Evolutionary conservation across 2,888 invertebrate genomes (phyloP), one percentile per base, ranked within the genome.

Genomic region (Drosophila multiciliata): DNA sequence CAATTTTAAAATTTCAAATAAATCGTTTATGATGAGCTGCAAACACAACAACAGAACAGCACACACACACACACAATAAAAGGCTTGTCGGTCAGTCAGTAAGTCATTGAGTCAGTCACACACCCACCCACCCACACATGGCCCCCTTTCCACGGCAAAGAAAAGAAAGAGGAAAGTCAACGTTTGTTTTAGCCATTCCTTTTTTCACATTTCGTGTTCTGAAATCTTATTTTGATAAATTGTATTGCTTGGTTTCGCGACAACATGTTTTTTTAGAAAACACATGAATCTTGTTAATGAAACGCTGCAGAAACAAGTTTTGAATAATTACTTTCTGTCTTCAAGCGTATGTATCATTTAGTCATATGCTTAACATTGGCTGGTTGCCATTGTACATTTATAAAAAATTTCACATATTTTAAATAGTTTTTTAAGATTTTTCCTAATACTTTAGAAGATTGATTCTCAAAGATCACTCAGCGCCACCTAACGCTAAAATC

Each of bases 1-100:
- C 85, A 89, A 61, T 73, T 69, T 54, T 72, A 64, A 87, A 85
- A 80, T 53, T 62, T 62, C 55, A 78, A 72, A 87, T 85, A 85
- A 87, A 85, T 85, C 73, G 72, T 77, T 67, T 81, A 73, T 69
- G 80, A 80, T 36, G 66, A 73, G 58, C 63, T 69, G 23, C 70
- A 55, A 38, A 55, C 36, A 55, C 26, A 29, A 50, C 12, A 59
- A 20, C 45, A 36, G 40, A 38, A 17, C 49, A 23, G n/a, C 26
- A 40, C 17, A 52, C 23, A 50, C 38, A 20, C 29, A 58, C n/a
- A 32, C 67, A 32, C 35, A 58, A 72, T 53, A 68, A 55, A 57
- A 36, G 33, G 48, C 69, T 62, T 64, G 72, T 78, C 75, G 66
- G 66, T 70, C 72, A 72, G 66, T 79, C 70, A 70, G 59, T 52